phyloP scores from a whole-genome alignment of 2,888 invertebrate species.

The Polia nebulosa region DNA sequence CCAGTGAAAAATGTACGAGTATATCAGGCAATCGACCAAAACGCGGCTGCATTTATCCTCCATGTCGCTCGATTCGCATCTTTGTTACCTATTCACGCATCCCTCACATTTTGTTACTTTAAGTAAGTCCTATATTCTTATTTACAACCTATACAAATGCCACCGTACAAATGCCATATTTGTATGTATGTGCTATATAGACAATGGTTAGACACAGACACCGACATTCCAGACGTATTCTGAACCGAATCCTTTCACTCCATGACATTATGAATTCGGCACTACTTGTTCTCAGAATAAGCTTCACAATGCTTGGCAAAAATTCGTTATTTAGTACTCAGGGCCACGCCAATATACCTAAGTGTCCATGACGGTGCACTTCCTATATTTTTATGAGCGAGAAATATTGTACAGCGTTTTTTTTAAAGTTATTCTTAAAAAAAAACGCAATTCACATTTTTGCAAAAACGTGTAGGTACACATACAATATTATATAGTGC shows the following conservation, averaged over 20 bases:
- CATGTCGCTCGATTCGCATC: not conserved
- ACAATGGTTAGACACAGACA: conserved; percentile 57
- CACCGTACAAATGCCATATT: conserved; percentile 35
- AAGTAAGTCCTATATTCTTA: conserved; percentile 1
- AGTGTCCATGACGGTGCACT: conserved; percentile 51
- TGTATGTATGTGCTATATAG: conserved; percentile 6
- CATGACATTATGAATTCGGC: conserved; percentile 75
- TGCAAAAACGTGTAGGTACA: too few species aligned
- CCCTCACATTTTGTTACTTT: not conserved
- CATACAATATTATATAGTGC: too few species aligned
- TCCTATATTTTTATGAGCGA: conserved; percentile 49
- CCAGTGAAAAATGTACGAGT: too few species aligned
- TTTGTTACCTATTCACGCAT: not conserved
- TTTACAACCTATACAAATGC: conserved; percentile 5
- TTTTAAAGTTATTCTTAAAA: too few species aligned
- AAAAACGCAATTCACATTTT: too few species aligned
- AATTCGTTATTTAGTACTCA: conserved; percentile 57
- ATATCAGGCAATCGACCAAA: too few species aligned
- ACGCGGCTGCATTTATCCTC: not conserved
- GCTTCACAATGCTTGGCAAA: conserved; percentile 53
- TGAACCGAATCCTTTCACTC: conserved; percentile 80
- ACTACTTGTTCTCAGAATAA: conserved; percentile 78
- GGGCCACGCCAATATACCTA: conserved; percentile 51
- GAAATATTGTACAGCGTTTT: not conserved
- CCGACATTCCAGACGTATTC: conserved; percentile 76